phyloP scores from a whole-genome alignment of 2,797 vertebrate genomes.

The Phrynocephalus guinanensis region DNA sequence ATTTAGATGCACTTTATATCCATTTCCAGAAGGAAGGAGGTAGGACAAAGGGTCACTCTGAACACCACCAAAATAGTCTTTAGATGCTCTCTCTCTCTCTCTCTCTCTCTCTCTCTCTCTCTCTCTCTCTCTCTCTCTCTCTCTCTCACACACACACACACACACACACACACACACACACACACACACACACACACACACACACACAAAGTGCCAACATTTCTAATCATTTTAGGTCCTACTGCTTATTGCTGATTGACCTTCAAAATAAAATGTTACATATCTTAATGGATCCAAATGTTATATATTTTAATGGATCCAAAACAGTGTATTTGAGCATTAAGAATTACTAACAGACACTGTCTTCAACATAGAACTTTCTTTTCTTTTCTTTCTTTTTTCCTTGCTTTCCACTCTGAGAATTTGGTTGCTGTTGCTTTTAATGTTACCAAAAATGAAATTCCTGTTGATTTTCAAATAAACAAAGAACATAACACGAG shows the following conservation, averaged over 20 bases:
- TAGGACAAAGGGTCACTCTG: slow-evolving; percentile 57
- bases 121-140: no score
- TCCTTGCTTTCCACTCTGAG: not conserved
- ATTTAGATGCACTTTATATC: slow-evolving; percentile 50
- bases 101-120: no score
- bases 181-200: not conserved
- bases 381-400: not conserved
- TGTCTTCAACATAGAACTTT: slow-evolving; percentile 33
- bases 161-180: no score
- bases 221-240: slow-evolving; percentile 19
- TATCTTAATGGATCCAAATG: slow-evolving; percentile 61
- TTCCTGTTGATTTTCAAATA: slow-evolving; percentile 15
- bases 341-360: slow-evolving; percentile 52
- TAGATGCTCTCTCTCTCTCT: slow-evolving; percentile 17
- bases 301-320: slow-evolving; percentile 56
- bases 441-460: not conserved
- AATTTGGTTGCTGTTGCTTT: not conserved
- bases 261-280: slow-evolving; percentile 58
- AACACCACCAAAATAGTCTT: slow-evolving; percentile 57
- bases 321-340: slow-evolving; percentile 43
- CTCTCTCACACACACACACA: no score
- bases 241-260: slow-evolving; percentile 50
- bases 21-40: slow-evolving; percentile 38
- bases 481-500: slow-evolving; percentile 46
- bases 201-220: not conserved